These are phyloP conservation scores for Odontothrips loti DNA, from an alignment of 2,888 invertebrate genomes.

Conservation along the genomic window DNA sequence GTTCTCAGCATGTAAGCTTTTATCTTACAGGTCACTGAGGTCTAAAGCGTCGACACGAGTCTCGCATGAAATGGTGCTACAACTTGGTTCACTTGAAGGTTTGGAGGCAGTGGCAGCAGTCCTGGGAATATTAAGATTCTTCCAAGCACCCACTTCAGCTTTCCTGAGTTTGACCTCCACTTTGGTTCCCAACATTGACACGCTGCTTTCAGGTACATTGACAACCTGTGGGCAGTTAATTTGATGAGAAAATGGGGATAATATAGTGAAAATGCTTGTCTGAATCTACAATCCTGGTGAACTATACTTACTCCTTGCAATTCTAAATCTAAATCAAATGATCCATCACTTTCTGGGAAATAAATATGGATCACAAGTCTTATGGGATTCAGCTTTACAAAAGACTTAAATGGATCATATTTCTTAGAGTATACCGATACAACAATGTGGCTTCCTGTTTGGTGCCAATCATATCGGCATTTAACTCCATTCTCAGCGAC, in stretches of 20 bases:
- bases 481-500: conserved; percentile 52
- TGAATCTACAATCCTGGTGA: not conserved
- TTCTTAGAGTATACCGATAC: conserved; percentile 89
- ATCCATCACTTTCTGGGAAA: conserved; percentile 72
- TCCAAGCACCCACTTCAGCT: conserved; percentile 78
- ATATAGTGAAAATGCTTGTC: not conserved
- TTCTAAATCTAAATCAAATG: conserved; percentile 71
- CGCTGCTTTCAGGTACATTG: conserved; percentile 64
- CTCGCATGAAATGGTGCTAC: conserved; percentile 36
- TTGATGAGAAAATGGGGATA: not conserved
- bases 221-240: conserved; percentile 62
- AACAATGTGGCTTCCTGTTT: conserved; percentile 78
- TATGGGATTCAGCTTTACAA: conserved; percentile 78
- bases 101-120: conserved; percentile 30
- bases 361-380: conserved; percentile 67
- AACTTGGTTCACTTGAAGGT: conserved; percentile 39
- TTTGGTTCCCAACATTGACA: conserved; percentile 81
- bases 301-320: conserved; percentile 68
- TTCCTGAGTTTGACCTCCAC: conserved; percentile 89
- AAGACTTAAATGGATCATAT: conserved; percentile 71
- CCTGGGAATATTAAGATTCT: conserved; percentile 63
- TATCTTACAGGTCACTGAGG: conserved; percentile 59
- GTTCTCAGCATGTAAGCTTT: no score
- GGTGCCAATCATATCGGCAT: conserved; percentile 94
- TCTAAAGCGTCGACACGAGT: conserved; percentile 62